Evolutionary conservation across 2,797 vertebrate species (phyloP).

Genomic region (Phrynocephalus vlangalii): DNA sequence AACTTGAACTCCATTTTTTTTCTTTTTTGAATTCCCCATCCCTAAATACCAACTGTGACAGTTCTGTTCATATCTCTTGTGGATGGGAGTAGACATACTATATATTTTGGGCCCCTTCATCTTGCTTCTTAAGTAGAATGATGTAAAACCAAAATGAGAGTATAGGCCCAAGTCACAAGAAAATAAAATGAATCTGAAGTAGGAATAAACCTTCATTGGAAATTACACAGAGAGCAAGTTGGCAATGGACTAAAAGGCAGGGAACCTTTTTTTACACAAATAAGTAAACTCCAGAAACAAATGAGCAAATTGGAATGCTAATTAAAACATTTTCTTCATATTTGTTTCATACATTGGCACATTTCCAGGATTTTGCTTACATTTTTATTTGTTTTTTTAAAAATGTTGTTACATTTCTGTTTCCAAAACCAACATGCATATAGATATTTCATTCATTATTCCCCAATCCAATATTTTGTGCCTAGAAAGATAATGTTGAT

Average conservation of each 20-base stretch:
- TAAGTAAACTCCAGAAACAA: slow-evolving; percentile 36
- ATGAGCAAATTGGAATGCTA: not conserved
- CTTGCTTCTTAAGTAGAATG: slow-evolving; percentile 43
- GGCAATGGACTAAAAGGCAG: slow-evolving; percentile 36
- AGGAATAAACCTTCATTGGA: not conserved
- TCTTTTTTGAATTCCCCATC: not conserved
- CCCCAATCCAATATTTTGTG: no score
- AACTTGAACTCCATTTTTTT: not conserved
- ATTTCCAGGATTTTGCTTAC: not conserved
- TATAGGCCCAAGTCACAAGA: slow-evolving; percentile 35
- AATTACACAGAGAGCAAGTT: not conserved
- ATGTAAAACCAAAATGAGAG: slow-evolving; percentile 25
- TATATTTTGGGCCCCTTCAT: slow-evolving; percentile 10
- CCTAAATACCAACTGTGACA: slow-evolving; percentile 52
- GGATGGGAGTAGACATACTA: no score
- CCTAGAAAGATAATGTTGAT: no score
- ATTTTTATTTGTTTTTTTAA: not conserved
- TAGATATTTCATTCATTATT: no score
- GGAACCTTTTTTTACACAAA: slow-evolving; percentile 43
- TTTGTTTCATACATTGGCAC: slow-evolving; percentile 31
- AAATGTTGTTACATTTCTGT: no score
- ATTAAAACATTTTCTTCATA: slow-evolving; percentile 6
- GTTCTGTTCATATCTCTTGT: slow-evolving; percentile 41
- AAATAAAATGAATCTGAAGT: slow-evolving; percentile 16
- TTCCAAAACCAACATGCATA: no score